Evolutionary conservation across 2,888 invertebrate genomes (phyloP), one percentile per base, ranked within the genome.

Genomic region (Drosophila austrosaltans): DNA sequence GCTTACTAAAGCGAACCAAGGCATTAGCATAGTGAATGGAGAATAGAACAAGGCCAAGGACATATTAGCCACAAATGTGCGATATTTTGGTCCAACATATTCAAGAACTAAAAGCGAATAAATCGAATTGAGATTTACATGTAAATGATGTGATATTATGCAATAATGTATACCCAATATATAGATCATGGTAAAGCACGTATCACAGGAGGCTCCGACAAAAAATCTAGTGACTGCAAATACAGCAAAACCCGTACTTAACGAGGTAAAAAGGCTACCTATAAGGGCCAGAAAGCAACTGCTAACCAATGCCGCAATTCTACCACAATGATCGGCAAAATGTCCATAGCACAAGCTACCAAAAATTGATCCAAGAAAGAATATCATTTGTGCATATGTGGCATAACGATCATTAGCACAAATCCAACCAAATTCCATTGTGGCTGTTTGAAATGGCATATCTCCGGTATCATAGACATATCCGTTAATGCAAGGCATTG

Each of bases 121-220:
- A 3, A 25, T 42, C 10, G n/a, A 62, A 6, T 32, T 3, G 22
- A 8, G 28, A n/a, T n/a, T n/a, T n/a, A n/a, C n/a, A n/a, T n/a
- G n/a, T n/a, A n/a, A n/a, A n/a, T n/a, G n/a, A 42, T 44, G 5
- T 10, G 16, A 0, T 25, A 22, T 3, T 39, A 30, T 12, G 2
- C 0, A 4, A 8, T 16, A 2, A 75, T 20, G 6, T 94, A 94
- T 92, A 97, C 97, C 96, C 79, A 97, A 93, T 88, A 97, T 97
- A 83, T 97, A 97, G 95, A 97, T 97, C 97, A 97, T 97, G 10
- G 96, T 97, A 91, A 96, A 97, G 89, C 96, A 97, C 91, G 97
- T 97, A 91, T 97, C 97, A 88, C 96, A 97, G 1, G 96, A 96
- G 89, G 97, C 93, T 1, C 97, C 97, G 0, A 97, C 96, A 32